Base-by-base conservation (phyloP, 2,797 vertebrate species). In the Acanthurus lineatus region DNA sequence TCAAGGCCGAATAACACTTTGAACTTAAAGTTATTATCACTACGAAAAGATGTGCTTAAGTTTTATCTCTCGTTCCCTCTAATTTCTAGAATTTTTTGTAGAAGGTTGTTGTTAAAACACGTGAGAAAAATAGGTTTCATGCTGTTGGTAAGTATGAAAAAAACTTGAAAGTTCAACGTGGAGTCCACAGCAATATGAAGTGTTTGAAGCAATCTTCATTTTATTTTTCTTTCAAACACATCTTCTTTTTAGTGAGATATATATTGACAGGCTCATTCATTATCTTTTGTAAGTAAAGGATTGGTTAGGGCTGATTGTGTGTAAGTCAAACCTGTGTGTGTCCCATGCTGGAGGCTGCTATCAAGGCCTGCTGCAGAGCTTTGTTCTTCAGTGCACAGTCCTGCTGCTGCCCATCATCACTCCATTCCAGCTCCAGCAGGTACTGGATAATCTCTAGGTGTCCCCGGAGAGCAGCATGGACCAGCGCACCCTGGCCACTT, bases 301-400 rank as follows among this genome's bases (percentile, higher is more conserved):
- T 17, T 32, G 16, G 14, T 32, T 19, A 11, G 11, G 12, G 10
- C 57, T 44, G 40, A 25, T 4, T 22, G 51, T 64, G 61, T 52
- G 72, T 58, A 6, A 14, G 28, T 76, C 86, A 5, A 28, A 94
- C 93, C 93, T 94, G 90, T 75, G 88, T 92, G 88, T 99, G 98
- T 71, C 98, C 98, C 98, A 99, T 99, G 91, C 98, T 99, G 89
- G 96, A 95, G 6, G 98, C 96, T 0, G 97, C 98, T 0, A 97
- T 98, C 79, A 99, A 89, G 1, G 97, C 97, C 89, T 99, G 98
- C 79, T 99, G 98, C 78, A 99, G 93, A 3, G 95, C 96, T 74
- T 97, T 97, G 90, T 90, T 95, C 94, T 97, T 98, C 86, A 95
- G 92, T 77, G 93, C 84, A 0, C 89, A 66, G 65, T 96, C 95